phyloP scores from a whole-genome alignment of 2,113 vertebrate genomes.

The Nettapus auritus region DNA sequence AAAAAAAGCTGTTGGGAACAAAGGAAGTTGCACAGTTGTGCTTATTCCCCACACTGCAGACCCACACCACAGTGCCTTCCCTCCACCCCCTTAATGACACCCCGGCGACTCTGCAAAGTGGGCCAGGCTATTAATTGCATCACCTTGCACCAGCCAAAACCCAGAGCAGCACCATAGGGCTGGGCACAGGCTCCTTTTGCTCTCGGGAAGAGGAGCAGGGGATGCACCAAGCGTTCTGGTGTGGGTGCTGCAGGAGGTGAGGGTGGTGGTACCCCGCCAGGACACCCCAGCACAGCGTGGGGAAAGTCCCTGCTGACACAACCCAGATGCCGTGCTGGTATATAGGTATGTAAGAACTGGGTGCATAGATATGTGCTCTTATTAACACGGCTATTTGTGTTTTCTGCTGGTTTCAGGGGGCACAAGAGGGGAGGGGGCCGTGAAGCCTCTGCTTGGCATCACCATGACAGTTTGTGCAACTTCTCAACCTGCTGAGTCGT shows the following conservation, averaged over 20 bases:
- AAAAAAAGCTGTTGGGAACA: not conserved
- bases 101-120: not conserved
- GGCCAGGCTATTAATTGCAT: not conserved
- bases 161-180: not conserved
- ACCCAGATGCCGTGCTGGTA: not conserved
- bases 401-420: not conserved
- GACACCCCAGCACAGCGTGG: not conserved
- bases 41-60: not conserved
- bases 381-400: rapidly evolving
- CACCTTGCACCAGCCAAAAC: not conserved
- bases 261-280: not conserved
- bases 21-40: not conserved
- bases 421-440: not conserved
- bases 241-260: not conserved
- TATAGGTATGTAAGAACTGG: not conserved
- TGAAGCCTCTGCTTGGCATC: not conserved
- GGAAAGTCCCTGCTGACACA: not conserved
- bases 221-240: not conserved
- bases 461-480: not conserved
- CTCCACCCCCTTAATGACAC: not conserved
- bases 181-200: not conserved
- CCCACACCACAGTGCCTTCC: not conserved
- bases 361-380: not conserved
- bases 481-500: not conserved
- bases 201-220: not conserved